These are phyloP conservation scores for Piscicola geometra DNA, from an alignment of 2,888 invertebrate species.

Conservation along the genomic window DNA sequence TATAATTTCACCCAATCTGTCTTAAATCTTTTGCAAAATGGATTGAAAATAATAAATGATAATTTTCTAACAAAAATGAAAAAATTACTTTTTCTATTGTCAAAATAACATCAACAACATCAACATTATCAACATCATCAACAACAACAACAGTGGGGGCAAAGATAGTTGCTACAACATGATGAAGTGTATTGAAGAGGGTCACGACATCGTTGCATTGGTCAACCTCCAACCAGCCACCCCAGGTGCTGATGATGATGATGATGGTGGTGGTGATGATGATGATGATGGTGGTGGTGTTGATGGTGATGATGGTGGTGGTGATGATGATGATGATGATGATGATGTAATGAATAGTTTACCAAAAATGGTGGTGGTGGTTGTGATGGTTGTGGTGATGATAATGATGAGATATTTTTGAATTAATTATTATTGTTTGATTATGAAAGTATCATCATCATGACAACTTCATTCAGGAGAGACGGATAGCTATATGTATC, in stretches of 20 bases:
- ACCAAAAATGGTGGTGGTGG: not conserved
- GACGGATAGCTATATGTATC: slow-evolving; percentile 97
- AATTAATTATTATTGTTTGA: not conserved
- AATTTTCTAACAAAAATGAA: no score
- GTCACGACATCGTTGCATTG: slow-evolving; percentile 84
- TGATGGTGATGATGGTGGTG: slow-evolving; percentile 14
- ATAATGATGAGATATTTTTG: not conserved
- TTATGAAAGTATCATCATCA: not conserved
- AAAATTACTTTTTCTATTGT: no score
- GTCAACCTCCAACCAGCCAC: slow-evolving; percentile 81
- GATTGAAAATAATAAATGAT: no score
- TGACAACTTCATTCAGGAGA: slow-evolving; percentile 60
- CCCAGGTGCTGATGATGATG: no score
- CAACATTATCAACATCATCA: no score
- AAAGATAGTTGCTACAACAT: slow-evolving; percentile 99
- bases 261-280: slow-evolving; percentile 13
- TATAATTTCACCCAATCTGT: no score
- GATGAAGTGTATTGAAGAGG: slow-evolving; percentile 93
- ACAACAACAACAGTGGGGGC: slow-evolving; percentile 84
- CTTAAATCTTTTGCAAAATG: no score
- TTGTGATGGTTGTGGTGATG: not conserved
- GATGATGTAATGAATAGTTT: slow-evolving; percentile 3
- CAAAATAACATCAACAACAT: no score
- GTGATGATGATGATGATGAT: slow-evolving; percentile 6
- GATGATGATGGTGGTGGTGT: slow-evolving; percentile 10